Base-by-base conservation (phyloP, 2,888 invertebrate genomes). In the Trichopoda pennipes region DNA sequence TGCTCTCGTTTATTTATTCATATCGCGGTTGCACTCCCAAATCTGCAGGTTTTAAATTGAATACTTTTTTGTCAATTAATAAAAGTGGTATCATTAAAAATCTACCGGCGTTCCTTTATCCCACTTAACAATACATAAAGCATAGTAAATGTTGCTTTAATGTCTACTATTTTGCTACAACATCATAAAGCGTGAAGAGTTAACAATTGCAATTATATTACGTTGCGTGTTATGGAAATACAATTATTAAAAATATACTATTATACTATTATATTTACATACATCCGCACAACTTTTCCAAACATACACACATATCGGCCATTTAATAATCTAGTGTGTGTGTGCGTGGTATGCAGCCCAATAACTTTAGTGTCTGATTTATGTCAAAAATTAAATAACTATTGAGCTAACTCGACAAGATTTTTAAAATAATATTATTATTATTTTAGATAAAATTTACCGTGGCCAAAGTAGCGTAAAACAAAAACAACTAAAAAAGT, bases 181-280 rank as follows among this genome's bases (percentile, higher is more conserved):
- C 12, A 32, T n/a, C 56, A 44, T 19, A 44, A 69, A 69, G 44
- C 56, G 55, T 70, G n/a, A 70, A 60, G 9, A 70, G 38, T 60
- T 49, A 49, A 70, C 10, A 38, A 38, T 60, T 51, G 21, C 35
- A 72, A 60, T 60, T 23, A 9, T 38, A 49, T 19, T 42, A 23
- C 7, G 28, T 73, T 28, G 58, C 68, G 28, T 60, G 60, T 51
- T 60, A 23, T 21, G 6, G 32, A 14, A 7, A 14, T 53, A 32
- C 21, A 12, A 51, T 17, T 9, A 16, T 74, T 70, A 35, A 38
- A 51, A 51, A 32, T 17, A 16, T 4, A 12, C 44, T 2, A 66
- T 66, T 17, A 16, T 4, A 12, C 44, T 2, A 66, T 66, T 28
- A 28, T 28, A 28, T 28, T 6, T 28, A 4, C 28, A 28, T 4